Percentiles rank a stretch among this genome's conserved stretches.
Conservation (phyloP, 2,797 vertebrate species). For the Nothura maculosa region DNA sequence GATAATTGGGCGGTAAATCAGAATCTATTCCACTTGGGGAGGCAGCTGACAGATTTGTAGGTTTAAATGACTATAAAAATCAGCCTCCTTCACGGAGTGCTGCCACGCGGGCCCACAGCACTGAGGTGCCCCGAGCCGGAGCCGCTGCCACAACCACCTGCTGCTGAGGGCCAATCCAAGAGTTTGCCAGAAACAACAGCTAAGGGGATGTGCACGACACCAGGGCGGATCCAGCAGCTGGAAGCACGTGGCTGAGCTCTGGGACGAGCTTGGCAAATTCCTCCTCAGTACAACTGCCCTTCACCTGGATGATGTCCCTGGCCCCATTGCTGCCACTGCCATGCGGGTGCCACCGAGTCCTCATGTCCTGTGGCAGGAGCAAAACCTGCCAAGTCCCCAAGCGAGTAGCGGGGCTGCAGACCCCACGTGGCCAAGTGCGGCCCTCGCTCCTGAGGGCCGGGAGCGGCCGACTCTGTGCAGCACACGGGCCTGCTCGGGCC, state of each 20-base stretch:
- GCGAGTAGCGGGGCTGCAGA: not conserved
- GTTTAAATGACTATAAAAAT: not conserved
- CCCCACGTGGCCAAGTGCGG: not conserved
- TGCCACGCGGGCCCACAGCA: not conserved
- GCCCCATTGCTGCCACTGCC: fast-evolving
- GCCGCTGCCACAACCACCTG: fast-evolving
- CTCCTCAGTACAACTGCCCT: not conserved
- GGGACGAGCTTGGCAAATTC: not conserved
- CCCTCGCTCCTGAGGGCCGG: not conserved
- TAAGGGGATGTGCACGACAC: not conserved
- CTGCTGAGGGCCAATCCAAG: fast-evolving
- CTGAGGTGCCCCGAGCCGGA: not conserved
- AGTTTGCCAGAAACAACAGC: not conserved
- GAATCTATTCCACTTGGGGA: not conserved
- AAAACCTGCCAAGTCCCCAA: not conserved
- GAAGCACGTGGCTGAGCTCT: not conserved
- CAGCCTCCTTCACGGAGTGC: fast-evolving
- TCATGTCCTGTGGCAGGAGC: not conserved
- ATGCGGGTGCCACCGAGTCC: fast-evolving
- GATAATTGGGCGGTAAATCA: not conserved
- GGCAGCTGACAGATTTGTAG: not conserved
- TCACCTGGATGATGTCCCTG: not conserved
- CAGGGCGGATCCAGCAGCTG: too few relatives aligned
- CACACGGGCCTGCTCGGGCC: not conserved
- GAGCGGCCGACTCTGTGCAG: not conserved